Base-by-base conservation (phyloP, 30 jellyfish, hydroid and myxozoan species). In the Turritopsis dohrnii region DNA sequence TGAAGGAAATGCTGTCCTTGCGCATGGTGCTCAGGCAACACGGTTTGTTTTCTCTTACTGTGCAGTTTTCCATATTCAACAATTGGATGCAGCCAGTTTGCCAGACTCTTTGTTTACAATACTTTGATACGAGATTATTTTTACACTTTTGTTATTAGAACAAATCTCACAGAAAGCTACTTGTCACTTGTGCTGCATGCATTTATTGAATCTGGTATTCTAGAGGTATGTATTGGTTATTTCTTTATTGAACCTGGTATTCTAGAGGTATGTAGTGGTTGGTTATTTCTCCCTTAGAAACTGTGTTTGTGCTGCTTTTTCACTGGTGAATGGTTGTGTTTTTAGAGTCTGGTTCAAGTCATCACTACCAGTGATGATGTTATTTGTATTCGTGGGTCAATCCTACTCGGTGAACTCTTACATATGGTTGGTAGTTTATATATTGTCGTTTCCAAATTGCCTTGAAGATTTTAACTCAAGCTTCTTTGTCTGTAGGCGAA, bases 1-100 rank as follows among this genome's bases (percentile, higher is more conserved):
- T n/a, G 99, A 94, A 84, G 99, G 97, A 8, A 81, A 85, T 75
- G 94, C 93, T n/a, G 80, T 94, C 52, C 84, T 94, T 21, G 96
- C 95, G 52, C 99, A 94, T 83, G 74, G 94, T 65, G 99, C 99
- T 8, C 77, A 88, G 21, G 87, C 92, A 54, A 89, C 92, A 69
- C 84, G 99, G 99, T 94, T 17, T 79, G 28, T 79, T 41, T 13
- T 13, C 60, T 41, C 60, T 41, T 13, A 41, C 13, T 3, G 9
- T 41, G 60, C 60, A 41, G 60, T 41, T 41, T 41, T 13, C 60
- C 13, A 5, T 41, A 41, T 41, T 13, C 60, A 41, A 3, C 60
- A 41, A 41, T 41, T 41, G 60, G 13, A 13, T 41, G 13, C 60
- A 41, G 13, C 5, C 60, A 41, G 60, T 41, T 41, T 13, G 5